phyloP scores from a whole-genome alignment of 1,140 invertebrate genomes.

The Sycophaga agraensis region DNA sequence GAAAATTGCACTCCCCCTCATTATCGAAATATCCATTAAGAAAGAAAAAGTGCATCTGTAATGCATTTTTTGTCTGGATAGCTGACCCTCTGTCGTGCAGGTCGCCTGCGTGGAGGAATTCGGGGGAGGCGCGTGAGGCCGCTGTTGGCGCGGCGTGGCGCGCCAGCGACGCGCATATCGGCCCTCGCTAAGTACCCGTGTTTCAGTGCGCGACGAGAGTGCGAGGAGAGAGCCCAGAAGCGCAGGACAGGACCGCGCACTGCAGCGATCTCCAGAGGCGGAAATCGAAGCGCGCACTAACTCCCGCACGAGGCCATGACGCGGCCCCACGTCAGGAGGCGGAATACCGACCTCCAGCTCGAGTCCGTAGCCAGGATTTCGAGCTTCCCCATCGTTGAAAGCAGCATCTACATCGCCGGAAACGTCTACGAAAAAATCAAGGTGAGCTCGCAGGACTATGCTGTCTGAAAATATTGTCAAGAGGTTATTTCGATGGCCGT shows the following conservation, averaged over 20 bases:
- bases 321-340: conserved; percentile 33
- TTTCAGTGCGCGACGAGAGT: too few relatives aligned
- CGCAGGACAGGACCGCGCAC: background rate
- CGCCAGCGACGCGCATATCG: background rate
- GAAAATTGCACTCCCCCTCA: too few relatives aligned
- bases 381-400: conserved; percentile 72
- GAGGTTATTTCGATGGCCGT: too few relatives aligned
- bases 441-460: too few relatives aligned
- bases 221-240: too few relatives aligned
- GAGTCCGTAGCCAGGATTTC: conserved; percentile 69
- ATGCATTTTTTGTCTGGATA: too few relatives aligned
- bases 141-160: background rate
- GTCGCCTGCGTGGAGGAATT: too few relatives aligned
- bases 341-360: conserved; percentile 56
- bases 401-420: conserved; percentile 68
- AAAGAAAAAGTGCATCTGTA: too few relatives aligned
- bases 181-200: background rate
- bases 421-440: conserved; percentile 70
- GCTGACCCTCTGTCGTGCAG: too few relatives aligned
- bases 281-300: background rate
- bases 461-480: too few relatives aligned
- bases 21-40: too few relatives aligned
- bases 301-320: conserved; percentile 40
- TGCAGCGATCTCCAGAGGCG: background rate
- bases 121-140: background rate